Evolutionary conservation across 2,113 vertebrate genomes (phyloP).

Genomic region (Pica pica): DNA sequence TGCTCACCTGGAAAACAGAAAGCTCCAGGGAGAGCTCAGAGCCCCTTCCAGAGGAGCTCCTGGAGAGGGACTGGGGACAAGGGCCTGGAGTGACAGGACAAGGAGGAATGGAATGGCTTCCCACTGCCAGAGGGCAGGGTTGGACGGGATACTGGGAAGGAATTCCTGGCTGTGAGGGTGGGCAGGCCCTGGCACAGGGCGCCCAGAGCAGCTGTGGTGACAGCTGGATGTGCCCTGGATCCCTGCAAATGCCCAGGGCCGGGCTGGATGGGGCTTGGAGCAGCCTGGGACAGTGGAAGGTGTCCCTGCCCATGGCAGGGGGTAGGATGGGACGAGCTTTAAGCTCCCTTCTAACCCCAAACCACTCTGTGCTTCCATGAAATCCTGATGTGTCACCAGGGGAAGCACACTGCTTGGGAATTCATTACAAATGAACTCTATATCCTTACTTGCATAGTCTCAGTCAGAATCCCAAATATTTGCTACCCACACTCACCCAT

Average conservation of each 20-base stretch:
- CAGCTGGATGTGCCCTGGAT: background rate
- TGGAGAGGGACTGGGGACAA: background rate
- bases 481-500: background rate
- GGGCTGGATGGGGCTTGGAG: background rate
- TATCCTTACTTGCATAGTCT: accelerated
- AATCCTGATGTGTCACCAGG: background rate
- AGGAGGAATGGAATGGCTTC: background rate
- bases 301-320: background rate
- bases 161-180: accelerated
- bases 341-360: background rate
- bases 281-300: accelerated
- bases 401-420: background rate
- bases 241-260: background rate
- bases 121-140: accelerated
- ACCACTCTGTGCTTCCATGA: background rate
- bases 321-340: background rate
- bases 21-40: background rate
- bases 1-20: background rate
- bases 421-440: accelerated
- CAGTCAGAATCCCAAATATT: background rate
- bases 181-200: background rate
- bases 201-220: background rate
- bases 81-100: background rate
- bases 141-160: accelerated
- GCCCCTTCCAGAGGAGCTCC: background rate